Base-by-base conservation (phyloP, 2,888 invertebrate genomes). In the Fissipunctia ypsillon region DNA sequence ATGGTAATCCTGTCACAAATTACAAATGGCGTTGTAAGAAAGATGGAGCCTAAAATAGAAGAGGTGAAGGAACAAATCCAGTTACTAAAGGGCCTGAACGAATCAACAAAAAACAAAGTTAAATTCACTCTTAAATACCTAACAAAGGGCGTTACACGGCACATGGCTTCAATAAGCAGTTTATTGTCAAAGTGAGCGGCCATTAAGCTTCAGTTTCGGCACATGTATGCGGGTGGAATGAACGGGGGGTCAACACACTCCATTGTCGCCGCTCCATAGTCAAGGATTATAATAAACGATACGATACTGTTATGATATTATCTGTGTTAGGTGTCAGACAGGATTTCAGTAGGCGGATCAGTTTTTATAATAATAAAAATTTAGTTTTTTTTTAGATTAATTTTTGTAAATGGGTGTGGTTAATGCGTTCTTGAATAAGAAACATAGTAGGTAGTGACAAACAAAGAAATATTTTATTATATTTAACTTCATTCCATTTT, bases 201-300 rank as follows among this genome's bases (percentile, higher is more conserved):
- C 69, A 80, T 86, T 65, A 73, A 48, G 70, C 54, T 60, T 78
- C 75, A 78, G 76, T 84, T 87, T 86, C 77, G 87, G 83, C 79
- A 78, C 73, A 87, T 78, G 84, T 73, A 87, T 84, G 88, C 86
- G 86, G 86, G 86, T 87, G 86, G 83, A 87, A 86, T 83, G 87
- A 87, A 86, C 86, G 66, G 31, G 59, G 45, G 86, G 88, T 87
- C 88, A 76, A 76, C 84, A 85, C 79, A 82, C 83, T 75, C 81
- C 22, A 68, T 74, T 79, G 87, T 85, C 75, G 76, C 59, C 69
- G 31, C 41, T 78, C 64, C 28, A 22, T 66, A 80, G 45, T 80
- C 81, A 71, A 35, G 68, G 81, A 76, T 81, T 81, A 83, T 81
- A 60, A 81, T 70, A 69, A 43, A 77, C 61, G 66, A 66, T 48